Evolutionary conservation across 2,113 vertebrate genomes (phyloP).

Genomic region (Procavia capensis): DNA sequence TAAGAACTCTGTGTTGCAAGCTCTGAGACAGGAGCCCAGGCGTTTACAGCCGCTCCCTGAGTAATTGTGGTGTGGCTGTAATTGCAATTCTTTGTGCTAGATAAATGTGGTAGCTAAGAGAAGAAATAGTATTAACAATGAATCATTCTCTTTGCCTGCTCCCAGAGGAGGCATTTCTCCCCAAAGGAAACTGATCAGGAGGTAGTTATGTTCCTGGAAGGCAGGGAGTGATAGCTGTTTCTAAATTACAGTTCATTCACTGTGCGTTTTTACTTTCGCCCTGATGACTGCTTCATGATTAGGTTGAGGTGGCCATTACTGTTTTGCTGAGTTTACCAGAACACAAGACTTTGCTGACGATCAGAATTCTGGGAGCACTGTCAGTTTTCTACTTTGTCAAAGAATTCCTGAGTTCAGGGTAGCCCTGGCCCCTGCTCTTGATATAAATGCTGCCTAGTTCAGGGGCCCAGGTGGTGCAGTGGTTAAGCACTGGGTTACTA

Average conservation of each 20-base stretch:
- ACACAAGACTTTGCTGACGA: background rate
- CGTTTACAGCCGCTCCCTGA: background rate
- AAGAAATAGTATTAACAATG: background rate
- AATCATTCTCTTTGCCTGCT: background rate
- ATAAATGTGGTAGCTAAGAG: background rate
- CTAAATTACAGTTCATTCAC: no score
- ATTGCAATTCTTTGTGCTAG: background rate
- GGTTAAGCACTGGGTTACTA: no score
- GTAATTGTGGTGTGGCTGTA: background rate
- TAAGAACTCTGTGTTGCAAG: no score
- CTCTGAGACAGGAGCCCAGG: background rate
- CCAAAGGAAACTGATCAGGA: background rate
- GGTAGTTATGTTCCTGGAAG: background rate
- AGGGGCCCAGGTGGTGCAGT: no score
- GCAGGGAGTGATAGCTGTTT: background rate
- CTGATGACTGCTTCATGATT: background rate
- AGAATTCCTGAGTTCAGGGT: background rate
- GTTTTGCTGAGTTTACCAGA: background rate
- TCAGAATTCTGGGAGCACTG: background rate
- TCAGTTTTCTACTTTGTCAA: background rate
- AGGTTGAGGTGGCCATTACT: rapidly evolving
- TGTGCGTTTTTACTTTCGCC: background rate
- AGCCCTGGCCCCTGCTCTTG: rapidly evolving
- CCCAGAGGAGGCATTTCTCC: background rate
- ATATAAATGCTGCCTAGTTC: background rate